Base-by-base conservation (phyloP, 37 sponge, comb jelly and placozoan species). In the Bolinopsis microptera region DNA sequence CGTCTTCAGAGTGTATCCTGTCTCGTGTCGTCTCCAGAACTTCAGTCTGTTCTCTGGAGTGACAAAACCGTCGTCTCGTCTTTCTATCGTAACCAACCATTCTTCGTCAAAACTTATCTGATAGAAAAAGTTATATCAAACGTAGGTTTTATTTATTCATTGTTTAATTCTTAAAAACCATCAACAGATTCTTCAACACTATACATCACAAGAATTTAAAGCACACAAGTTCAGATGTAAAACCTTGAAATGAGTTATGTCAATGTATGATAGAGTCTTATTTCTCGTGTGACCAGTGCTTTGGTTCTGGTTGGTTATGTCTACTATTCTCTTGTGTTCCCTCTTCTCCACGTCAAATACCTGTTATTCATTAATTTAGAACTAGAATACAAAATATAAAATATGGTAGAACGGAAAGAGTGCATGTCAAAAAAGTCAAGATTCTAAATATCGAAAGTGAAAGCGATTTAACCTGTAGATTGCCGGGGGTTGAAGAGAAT, bases 21-120 rank as follows among this genome's bases (percentile, higher is more conserved):
- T 80, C 24, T 80, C 82, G 0, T 80, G 36, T 3, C 21, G 3
- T 18, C 5, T 38, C 90, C 90, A 86, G 90, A 86, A 86, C 90
- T 86, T 86, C 27, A 86, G 90, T 40, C 90, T 86, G 28, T 38
- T 30, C 30, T 86, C 90, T 0, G 90, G 90, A 5, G 90, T 86
- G 41, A 86, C 25, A 38, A 33, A 86, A 1, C 90, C 90, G 30
- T 86, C 90, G 61, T 86, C 90, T 26, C 90, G 3, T 3, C 90
- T 24, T n/a, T 86, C 90, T 0, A 86, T 30, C 0, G 90, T 86
- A 0, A 39, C 90, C 61, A 86, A 28, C 90, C 90, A 86, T 18
- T 41, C 61, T 16, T 48, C 90, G 30, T 86, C 90, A 1, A 22
- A n/a, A 27, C 90, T 86, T n/a, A 86, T 28, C 90, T 86, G 90